Evolutionary conservation across 2,888 invertebrate species (phyloP), one percentile per base, ranked within the genome.

Genomic region (Cantharis rustica): DNA sequence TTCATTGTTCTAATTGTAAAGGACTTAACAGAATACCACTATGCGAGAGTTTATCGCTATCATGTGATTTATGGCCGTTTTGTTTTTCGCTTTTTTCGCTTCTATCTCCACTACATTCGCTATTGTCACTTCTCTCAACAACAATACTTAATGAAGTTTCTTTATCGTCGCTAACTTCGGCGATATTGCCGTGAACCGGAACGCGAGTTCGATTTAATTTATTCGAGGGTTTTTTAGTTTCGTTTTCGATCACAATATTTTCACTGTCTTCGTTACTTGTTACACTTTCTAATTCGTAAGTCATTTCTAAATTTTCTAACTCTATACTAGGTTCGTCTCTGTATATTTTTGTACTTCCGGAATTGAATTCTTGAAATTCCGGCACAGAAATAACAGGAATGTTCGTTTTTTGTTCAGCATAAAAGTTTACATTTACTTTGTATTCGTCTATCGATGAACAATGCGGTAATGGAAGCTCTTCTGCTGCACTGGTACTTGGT

Each of bases 21-120:
- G 92, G 92, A 84, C 92, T 92, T 83, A 92, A 90, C 79, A 92
- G 91, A 79, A 92, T 91, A 80, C 92, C 92, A 84, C 88, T 88
- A 82, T 87, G 91, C 88, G 89, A 83, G 73, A 83, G 81, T 82
- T 84, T 86, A 71, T 84, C 84, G 81, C 80, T 76, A 78, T 80
- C 82, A 71, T 71, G 79, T 26, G 77, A 72, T 75, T 79, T 79
- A 79, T 80, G 81, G 75, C 81, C 82, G 70, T 66, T 82, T 80
- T 75, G 71, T 75, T 62, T 79, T 74, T 74, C 79, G 68, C 71
- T 74, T 75, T 75, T 77, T 70, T 75, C 72, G 69, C 70, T 75
- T 72, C 77, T 80, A 72, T 81, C 81, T 75, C 79, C 82, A 78
- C 83, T 82, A 72, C 75, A 80, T 68, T 83, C 84, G 79, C 82